Percentiles rank a stretch among this genome's conserved stretches.
Conservation (phyloP, 2,888 invertebrate genomes). For the Apeira syringaria region DNA sequence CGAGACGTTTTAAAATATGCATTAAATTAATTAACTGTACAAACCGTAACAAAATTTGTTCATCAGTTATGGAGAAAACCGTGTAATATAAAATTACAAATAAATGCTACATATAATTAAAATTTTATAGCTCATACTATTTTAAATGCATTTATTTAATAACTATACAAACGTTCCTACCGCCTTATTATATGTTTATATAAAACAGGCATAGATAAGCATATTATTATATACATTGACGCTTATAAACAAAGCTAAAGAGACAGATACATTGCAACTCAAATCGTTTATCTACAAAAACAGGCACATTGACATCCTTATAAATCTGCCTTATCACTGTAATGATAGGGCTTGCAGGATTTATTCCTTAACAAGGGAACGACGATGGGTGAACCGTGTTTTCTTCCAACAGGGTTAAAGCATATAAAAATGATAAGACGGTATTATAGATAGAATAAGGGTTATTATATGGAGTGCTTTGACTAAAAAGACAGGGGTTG, state of each 20-base stretch:
- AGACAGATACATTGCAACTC: conserved; percentile 26
- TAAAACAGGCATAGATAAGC: no score
- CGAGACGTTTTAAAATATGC: no score
- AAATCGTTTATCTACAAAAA: conserved; percentile 31
- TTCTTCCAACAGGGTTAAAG: conserved; percentile 58
- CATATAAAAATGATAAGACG: conserved; percentile 76
- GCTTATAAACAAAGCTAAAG: conserved; percentile 26
- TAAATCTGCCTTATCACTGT: conserved; percentile 59
- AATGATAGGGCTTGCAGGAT: conserved; percentile 41
- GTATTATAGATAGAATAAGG: conserved; percentile 56
- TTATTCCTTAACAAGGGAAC: conserved; percentile 54
- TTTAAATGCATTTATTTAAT: no score
- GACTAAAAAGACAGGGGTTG: conserved; percentile 40
- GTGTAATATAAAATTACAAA: neutral
- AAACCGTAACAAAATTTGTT: no score
- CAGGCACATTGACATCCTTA: conserved; percentile 41
- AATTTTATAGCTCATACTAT: no score
- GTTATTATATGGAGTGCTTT: conserved; percentile 48
- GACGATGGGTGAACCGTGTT: conserved; percentile 48
- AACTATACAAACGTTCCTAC: no score
- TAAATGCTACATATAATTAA: no score
- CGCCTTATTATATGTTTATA: no score
- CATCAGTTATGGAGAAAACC: no score
- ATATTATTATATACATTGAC: no score
- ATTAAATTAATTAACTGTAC: no score